Percentiles rank a stretch among this genome's conserved stretches.
Conservation (phyloP, 2,888 invertebrate genomes). For the Acleris sparsana region DNA sequence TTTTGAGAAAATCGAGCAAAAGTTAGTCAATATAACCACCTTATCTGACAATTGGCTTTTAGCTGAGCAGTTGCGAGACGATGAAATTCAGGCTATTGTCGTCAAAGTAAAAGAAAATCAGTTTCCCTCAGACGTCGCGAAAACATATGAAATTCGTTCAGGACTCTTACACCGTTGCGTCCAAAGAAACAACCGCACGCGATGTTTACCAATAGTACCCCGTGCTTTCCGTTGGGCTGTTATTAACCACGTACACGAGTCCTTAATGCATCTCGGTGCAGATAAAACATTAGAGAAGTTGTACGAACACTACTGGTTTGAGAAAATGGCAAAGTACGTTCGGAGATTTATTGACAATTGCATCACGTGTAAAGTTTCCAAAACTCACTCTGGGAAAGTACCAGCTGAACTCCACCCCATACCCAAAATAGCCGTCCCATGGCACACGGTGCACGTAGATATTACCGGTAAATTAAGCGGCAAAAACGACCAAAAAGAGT, state of each 20-base stretch:
- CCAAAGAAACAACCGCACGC: background rate
- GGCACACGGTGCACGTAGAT: background rate
- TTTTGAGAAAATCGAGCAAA: background rate
- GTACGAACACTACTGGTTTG: slow-evolving; percentile 17
- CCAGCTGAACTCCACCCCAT: background rate
- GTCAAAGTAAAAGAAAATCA: background rate
- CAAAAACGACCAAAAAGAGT: background rate
- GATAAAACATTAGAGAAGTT: slow-evolving; percentile 15
- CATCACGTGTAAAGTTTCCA: slow-evolving; percentile 15
- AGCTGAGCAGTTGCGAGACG: slow-evolving; percentile 1
- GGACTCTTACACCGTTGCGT: background rate
- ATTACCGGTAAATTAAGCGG: background rate
- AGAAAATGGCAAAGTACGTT: slow-evolving; percentile 14
- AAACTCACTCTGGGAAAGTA: slow-evolving; percentile 14
- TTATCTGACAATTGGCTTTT: background rate
- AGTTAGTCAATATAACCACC: background rate
- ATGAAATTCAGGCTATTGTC: background rate
- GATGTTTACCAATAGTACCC: background rate
- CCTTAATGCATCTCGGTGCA: background rate
- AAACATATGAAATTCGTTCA: background rate
- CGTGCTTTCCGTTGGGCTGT: background rate
- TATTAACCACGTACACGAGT: background rate
- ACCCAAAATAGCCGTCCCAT: background rate
- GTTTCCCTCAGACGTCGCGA: background rate
- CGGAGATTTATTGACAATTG: slow-evolving; percentile 32